Conservation (phyloP, 2,888 invertebrate species). For the Drosophila phalerata region DNA sequence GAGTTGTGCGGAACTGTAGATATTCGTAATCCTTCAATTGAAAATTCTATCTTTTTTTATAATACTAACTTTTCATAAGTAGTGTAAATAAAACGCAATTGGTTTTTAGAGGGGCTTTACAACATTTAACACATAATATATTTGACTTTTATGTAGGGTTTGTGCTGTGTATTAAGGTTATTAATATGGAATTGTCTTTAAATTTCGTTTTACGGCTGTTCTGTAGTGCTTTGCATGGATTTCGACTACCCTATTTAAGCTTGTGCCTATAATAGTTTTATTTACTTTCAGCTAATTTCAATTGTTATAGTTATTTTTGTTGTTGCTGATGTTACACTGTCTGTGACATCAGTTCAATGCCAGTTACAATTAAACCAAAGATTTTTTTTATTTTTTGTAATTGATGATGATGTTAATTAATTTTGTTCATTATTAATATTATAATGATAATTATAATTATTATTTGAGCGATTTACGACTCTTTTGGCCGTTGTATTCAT, state of each 20-base stretch:
- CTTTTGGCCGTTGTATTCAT: constrained; percentile 68
- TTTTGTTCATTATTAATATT: constrained; percentile 30
- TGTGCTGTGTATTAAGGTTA: constrained; percentile 44
- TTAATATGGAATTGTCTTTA: constrained; percentile 59
- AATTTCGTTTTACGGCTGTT: constrained; percentile 34
- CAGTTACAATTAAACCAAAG: constrained; percentile 37
- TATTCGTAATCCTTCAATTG: too few relatives aligned
- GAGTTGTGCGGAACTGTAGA: too few relatives aligned
- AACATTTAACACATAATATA: constrained; percentile 82
- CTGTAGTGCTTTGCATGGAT: constrained; percentile 34
- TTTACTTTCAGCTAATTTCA: constrained; percentile 23
- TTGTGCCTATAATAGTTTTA: constrained; percentile 25
- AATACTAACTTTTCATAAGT: too few relatives aligned
- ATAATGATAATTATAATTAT: constrained; percentile 31
- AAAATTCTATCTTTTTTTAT: too few relatives aligned
- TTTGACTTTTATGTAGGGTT: constrained; percentile 64
- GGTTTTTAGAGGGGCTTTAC: constrained; percentile 76
- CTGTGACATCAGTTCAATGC: constrained; percentile 38
- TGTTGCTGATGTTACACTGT: constrained; percentile 40
- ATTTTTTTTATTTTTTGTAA: constrained; percentile 51
- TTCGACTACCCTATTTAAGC: constrained; percentile 46
- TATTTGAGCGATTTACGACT: constrained; percentile 28
- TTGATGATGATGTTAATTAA: constrained; percentile 60
- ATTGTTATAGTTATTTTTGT: constrained; percentile 24
- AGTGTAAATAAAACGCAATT: constrained; percentile 36